Evolutionary conservation across 2,113 vertebrate species (phyloP), one percentile per base, ranked within the genome.

Genomic region (Vombatus ursinus): DNA sequence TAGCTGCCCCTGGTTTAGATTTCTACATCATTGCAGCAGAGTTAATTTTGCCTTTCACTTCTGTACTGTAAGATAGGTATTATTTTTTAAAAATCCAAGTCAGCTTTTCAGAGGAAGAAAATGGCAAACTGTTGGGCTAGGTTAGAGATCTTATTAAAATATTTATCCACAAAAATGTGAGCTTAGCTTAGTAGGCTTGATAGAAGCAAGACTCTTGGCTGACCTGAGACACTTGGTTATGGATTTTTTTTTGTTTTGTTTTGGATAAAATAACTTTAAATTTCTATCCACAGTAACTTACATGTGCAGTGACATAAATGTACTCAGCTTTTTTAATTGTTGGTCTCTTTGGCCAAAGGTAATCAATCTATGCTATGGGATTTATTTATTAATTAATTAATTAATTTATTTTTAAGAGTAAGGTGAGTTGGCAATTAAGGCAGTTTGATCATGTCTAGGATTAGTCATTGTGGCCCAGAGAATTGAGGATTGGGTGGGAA

Each of bases 271-370:
- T 28, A 52, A 77, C 44, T 48, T 95, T 37, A 95, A 51, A 37
- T 95, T 96, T 96, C 96, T 95, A 57, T 91, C 25, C 93, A 92
- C 61, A 89, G 90, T 95, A 92, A 97, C 52, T 94, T 93, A 44
- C 50, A 50, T 93, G 94, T 97, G 92, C 48, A 96, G 91, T 84
- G 94, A 94, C 92, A 77, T 12, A 96, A 51, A 84, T 90, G 9
- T 24, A 53, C 2, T 95, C 50, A 52, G 0, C 96, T 94, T 90
- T 90, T 93, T 92, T 53, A 91, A 48, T 49, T 95, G 3, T 93
- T 95, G 31, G 14, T 77, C 37, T 77, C 61, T 16, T 77, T n/a
- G 37, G 11, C 61, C 31, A 68, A 68, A 19, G 31, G 0, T n/a
- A 77, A 61, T 61, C 8, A 26, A 26, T 57, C 28, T 57, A 57